Base-by-base conservation (phyloP, 2,113 vertebrate species). In the Tyrannus savana region DNA sequence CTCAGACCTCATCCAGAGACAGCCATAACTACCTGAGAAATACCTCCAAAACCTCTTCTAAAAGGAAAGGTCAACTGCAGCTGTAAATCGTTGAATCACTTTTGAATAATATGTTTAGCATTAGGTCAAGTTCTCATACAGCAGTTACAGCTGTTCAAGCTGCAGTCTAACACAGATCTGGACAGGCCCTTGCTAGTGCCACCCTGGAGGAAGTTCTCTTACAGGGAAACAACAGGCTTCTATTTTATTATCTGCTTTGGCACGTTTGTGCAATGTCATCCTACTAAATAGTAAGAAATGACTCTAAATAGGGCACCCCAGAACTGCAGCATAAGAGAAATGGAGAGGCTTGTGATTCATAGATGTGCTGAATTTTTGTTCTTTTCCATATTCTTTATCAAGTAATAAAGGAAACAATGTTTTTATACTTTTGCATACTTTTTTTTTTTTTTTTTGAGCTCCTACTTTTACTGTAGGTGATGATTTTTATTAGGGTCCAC, bases 401-500 rank as follows among this genome's bases (percentile, higher is more conserved):
- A 56, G 19, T 60, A 68, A 52, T 37, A 58, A 60, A 83, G 67
- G 28, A 90, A 69, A 42, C 5, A 52, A 16, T 50, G 39, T 28
- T 86, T 79, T 81, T 74, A 39, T 66, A 62, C n/a, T 66, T 88
- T 31, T 27, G 60, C 14, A 22, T 44, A 14, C 12, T 81, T 46
- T 87, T 62, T 30, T 16, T 53, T 28, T 16, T 33, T 31, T 76
- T 81, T 49, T 87, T 62, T 30, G 15, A 93, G 35, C 66, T 91
- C n/a, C 78, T 95, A 91, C 87, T 88, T 85, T 79, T 75, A 95
- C 91, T 91, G 49, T 89, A 96, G 89, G 92, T 96, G 91, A 97
- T 95, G 89, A 85, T 96, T 94, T 97, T 97, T 93, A 94, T 86
- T 92, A 83, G 88, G 91, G 69, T 94, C 92, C 47, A 95, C 88